Percentiles rank a stretch among this genome's conserved stretches.
Conservation (phyloP, 2,797 vertebrate species). For the Chelmon rostratus region DNA sequence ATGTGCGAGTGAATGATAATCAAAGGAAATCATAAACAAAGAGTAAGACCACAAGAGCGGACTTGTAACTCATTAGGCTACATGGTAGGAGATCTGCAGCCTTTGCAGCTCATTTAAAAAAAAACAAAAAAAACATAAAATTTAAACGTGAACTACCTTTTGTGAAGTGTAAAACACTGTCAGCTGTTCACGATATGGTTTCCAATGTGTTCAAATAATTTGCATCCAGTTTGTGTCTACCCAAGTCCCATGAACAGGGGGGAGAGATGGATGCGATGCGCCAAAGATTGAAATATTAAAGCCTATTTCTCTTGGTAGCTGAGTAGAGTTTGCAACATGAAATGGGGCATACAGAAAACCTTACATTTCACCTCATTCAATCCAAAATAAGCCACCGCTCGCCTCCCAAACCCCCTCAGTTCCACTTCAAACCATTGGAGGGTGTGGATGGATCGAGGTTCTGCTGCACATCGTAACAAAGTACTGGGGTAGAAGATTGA, state of each 20-base stretch:
- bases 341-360: constrained; percentile 16
- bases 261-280: constrained; percentile 2
- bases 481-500: constrained; percentile 44
- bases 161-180: neutral
- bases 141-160: too few species aligned
- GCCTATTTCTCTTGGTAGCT: constrained; percentile 18
- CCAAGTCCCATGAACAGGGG: neutral
- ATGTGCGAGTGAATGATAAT: too few species aligned
- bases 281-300: constrained; percentile 36
- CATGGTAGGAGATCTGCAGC: too few species aligned
- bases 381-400: constrained; percentile 35
- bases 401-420: constrained; percentile 12
- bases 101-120: too few species aligned
- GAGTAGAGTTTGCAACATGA: neutral
- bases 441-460: constrained; percentile 38
- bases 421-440: constrained; percentile 25
- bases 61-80: too few species aligned
- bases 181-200: constrained; percentile 43
- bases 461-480: constrained; percentile 34
- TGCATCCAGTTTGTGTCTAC: constrained; percentile 16
- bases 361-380: constrained; percentile 40
- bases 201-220: constrained; percentile 33
- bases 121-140: too few species aligned
- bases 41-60: too few species aligned
- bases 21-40: too few species aligned